Percentiles rank a stretch among this genome's conserved stretches.
Conservation (phyloP, 2,888 invertebrate species). For the Ochropleura leucogaster region DNA sequence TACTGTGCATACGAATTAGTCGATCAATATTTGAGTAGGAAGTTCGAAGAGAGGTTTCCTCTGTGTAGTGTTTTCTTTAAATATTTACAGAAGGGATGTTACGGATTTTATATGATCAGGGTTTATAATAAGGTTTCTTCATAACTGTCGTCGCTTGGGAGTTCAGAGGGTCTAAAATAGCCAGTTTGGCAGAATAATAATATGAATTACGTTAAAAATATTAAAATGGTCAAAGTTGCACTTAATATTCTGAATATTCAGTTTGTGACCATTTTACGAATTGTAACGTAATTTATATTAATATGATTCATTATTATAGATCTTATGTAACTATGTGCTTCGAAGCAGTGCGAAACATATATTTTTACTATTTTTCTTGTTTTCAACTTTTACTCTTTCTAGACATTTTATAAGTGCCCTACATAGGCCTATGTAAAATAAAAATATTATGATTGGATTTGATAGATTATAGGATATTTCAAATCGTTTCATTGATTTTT, state of each 20-base stretch:
- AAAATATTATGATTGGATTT: no score
- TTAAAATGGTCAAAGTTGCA: no score
- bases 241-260: no score
- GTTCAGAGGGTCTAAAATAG: background rate
- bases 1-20: slow-evolving; percentile 74
- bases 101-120: slow-evolving; percentile 58
- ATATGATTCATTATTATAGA: background rate
- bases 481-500: no score
- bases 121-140: slow-evolving; percentile 49
- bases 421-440: no score
- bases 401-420: no score
- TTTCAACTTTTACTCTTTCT: no score
- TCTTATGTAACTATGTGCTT: slow-evolving; percentile 41
- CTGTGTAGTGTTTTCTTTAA: slow-evolving; percentile 63
- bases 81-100: slow-evolving; percentile 70
- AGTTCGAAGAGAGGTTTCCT: slow-evolving; percentile 53
- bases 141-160: slow-evolving; percentile 30
- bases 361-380: background rate
- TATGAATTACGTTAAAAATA: no score
- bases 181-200: no score
- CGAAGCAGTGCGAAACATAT: slow-evolving; percentile 48
- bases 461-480: no score
- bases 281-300: no score
- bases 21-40: slow-evolving; percentile 66
- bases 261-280: no score